phyloP scores from a whole-genome alignment of 1,140 invertebrate genomes.

The Metaphire vulgaris region DNA sequence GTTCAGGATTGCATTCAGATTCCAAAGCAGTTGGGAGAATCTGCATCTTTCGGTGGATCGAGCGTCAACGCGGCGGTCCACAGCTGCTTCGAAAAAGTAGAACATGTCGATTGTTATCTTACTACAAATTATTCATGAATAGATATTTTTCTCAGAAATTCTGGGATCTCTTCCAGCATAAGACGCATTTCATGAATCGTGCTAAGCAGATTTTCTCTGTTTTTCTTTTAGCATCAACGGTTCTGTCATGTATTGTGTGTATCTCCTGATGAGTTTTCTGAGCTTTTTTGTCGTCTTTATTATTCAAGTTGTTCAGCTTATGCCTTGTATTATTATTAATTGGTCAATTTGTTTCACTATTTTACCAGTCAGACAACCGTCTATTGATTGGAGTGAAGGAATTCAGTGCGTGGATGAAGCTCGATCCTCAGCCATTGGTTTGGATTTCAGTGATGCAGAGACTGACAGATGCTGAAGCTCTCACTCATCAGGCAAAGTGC shows the following conservation, averaged over 20 bases:
- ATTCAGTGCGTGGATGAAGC: conserved; percentile 89
- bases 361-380: conserved; percentile 36
- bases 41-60: conserved; percentile 96
- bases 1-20: conserved; percentile 92
- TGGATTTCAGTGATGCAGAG: conserved; percentile 96
- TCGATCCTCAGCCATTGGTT: conserved; percentile 93
- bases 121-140: too few relatives aligned
- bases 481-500: conserved; percentile 96
- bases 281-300: background rate
- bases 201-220: too few relatives aligned
- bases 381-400: conserved; percentile 65
- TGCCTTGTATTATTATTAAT: background rate
- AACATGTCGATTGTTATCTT: background rate
- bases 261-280: too few relatives aligned
- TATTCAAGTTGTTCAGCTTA: background rate
- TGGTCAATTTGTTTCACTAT: background rate
- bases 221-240: too few relatives aligned
- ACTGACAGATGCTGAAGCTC: conserved; percentile 82
- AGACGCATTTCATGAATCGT: too few relatives aligned
- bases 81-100: conserved; percentile 71
- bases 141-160: too few relatives aligned
- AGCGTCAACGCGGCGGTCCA: conserved; percentile 97
- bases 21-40: conserved; percentile 87
- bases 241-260: too few relatives aligned
- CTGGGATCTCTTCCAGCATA: too few relatives aligned